Conservation (phyloP, 2,888 invertebrate species). For the Mesochorus sp. region DNA sequence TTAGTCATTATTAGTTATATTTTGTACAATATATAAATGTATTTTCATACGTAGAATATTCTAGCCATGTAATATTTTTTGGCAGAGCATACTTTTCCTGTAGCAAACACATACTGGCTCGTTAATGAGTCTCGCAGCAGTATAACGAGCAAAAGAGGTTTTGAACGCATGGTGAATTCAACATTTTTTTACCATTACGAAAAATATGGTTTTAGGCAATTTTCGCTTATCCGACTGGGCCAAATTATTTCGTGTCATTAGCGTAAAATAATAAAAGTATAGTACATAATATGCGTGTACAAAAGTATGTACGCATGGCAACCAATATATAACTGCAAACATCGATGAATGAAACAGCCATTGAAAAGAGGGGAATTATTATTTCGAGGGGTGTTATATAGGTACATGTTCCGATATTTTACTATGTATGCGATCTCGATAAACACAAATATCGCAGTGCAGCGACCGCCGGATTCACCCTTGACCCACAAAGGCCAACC, state of each 20-base stretch:
- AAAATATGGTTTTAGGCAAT: conserved; percentile 1
- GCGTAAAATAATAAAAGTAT: conserved; percentile 27
- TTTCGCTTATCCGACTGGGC: not conserved
- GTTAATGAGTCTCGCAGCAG: conserved; percentile 74
- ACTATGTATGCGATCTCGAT: conserved; percentile 51
- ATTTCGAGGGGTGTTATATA: conserved; percentile 25
- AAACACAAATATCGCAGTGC: conserved; percentile 60
- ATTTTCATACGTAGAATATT: not conserved
- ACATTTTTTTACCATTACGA: conserved; percentile 28
- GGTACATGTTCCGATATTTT: conserved; percentile 41
- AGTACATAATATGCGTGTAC: not conserved
- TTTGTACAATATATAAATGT: too few species aligned
- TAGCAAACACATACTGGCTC: conserved; percentile 56
- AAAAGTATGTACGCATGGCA: not conserved
- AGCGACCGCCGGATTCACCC: conserved; percentile 69
- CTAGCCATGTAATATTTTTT: conserved; percentile 3
- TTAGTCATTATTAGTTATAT: conserved; percentile 43
- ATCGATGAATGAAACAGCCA: conserved; percentile 49
- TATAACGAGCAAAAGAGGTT: conserved; percentile 27
- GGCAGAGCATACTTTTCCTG: not conserved
- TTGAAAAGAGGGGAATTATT: conserved; percentile 46
- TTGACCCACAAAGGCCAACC: conserved; percentile 74
- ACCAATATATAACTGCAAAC: conserved; percentile 19
- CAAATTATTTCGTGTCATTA: conserved; percentile 21
- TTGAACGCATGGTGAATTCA: conserved; percentile 24